phyloP scores from a whole-genome alignment of 2,888 invertebrate genomes.

The Notodromas monacha region DNA sequence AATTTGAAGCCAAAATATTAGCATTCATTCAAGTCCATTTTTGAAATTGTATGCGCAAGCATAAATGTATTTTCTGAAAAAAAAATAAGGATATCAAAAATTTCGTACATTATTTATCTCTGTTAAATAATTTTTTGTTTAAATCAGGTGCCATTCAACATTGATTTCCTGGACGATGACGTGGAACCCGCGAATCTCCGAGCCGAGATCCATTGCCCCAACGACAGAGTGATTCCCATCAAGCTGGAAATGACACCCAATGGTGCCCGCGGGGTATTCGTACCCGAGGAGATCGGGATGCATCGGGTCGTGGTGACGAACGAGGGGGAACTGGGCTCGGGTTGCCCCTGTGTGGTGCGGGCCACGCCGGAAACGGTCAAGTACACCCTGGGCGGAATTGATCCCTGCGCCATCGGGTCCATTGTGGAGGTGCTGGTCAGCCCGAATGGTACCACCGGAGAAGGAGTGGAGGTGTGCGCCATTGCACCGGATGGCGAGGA shows the following conservation, averaged over 20 bases:
- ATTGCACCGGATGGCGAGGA: constrained; percentile 59
- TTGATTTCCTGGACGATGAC: constrained; percentile 23
- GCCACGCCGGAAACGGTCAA: constrained; percentile 55
- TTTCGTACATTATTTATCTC: too few relatives aligned
- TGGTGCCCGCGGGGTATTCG: constrained; percentile 45
- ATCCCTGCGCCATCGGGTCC: constrained; percentile 73
- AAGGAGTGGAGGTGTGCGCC: constrained; percentile 68
- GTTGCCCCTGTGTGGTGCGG: constrained; percentile 36
- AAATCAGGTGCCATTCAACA: constrained; percentile 15
- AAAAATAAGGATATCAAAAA: too few relatives aligned
- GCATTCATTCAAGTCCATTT: too few relatives aligned
- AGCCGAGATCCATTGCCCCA: constrained; percentile 41
- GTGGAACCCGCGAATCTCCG: constrained; percentile 35
- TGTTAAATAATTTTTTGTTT: too few relatives aligned
- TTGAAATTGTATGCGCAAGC: too few relatives aligned
- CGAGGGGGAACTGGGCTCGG: constrained; percentile 24
- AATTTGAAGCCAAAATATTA: too few relatives aligned
- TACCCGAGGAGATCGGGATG: constrained; percentile 67
- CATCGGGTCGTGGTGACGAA: constrained; percentile 36
- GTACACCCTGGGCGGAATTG: constrained; percentile 37
- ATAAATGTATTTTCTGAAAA: too few relatives aligned
- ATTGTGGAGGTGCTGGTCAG: constrained; percentile 57
- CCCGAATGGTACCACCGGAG: constrained; percentile 22
- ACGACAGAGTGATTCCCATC: constrained; percentile 27
- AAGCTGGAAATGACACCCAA: constrained; percentile 26